Conservation (phyloP, 2,888 invertebrate genomes). For the Chrysolina haemoptera region DNA sequence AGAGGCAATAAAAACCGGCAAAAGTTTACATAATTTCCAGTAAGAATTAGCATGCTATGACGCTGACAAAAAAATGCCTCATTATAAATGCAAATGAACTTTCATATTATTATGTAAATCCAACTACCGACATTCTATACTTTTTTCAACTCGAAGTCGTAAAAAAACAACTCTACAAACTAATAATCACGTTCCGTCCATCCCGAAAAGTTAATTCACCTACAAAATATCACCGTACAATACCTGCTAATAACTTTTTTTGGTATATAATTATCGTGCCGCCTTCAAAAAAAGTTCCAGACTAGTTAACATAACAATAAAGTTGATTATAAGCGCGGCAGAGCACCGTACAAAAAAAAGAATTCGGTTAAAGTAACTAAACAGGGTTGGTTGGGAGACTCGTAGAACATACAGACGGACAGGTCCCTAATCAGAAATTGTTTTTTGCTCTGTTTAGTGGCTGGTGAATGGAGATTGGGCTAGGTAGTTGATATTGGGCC, state of each 20-base stretch:
- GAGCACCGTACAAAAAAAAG: slow-evolving; percentile 42
- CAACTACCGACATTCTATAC: slow-evolving; percentile 22
- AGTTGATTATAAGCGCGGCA: slow-evolving; percentile 51
- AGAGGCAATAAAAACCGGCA: slow-evolving; percentile 9
- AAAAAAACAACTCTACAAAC: slow-evolving; percentile 14
- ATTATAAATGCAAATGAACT: slow-evolving; percentile 23
- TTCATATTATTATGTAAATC: slow-evolving; percentile 31
- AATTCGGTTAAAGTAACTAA: slow-evolving; percentile 46
- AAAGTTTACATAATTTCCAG: slow-evolving; percentile 7
- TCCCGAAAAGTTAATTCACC: slow-evolving; percentile 36
- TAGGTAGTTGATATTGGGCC: slow-evolving; percentile 48
- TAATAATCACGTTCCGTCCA: slow-evolving; percentile 20
- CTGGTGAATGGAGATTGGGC: slow-evolving; percentile 42
- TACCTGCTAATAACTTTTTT: slow-evolving; percentile 47
- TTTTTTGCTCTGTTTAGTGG: slow-evolving; percentile 38
- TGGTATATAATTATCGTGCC: slow-evolving; percentile 43
- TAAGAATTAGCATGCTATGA: slow-evolving; percentile 2
- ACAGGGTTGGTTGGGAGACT: slow-evolving; percentile 35
- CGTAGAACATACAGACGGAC: slow-evolving; percentile 42
- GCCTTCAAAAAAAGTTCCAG: slow-evolving; percentile 42
- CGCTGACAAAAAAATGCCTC: slow-evolving; percentile 12
- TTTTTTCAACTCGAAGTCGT: slow-evolving; percentile 16
- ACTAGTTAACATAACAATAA: slow-evolving; percentile 55
- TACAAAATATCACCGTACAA: slow-evolving; percentile 42
- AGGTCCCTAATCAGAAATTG: slow-evolving; percentile 43